Base-by-base conservation (phyloP, 2,797 vertebrate species). In the Champsocephalus esox region DNA sequence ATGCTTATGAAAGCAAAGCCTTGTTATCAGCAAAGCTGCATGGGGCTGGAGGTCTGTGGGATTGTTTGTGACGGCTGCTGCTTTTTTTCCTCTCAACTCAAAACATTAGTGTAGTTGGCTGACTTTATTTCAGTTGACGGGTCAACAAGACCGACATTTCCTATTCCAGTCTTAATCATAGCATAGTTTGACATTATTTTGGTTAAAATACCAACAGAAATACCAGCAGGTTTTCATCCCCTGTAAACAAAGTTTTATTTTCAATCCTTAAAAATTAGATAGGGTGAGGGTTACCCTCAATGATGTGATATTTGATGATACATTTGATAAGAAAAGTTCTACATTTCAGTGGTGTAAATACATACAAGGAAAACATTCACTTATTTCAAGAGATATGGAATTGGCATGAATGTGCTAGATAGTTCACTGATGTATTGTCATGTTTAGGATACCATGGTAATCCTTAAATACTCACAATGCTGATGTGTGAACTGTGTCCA, bases 1-100 rank as follows among this genome's bases (percentile, higher is more conserved):
- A 78, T 51, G 41, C 61, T 74, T 65, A 66, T 50, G 43, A 66
- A 74, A 58, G 62, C 54, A 80, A 71, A 80, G 46, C 55, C 38
- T 63, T 62, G 73, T 73, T 77, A 80, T 71, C 64, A 72, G 68
- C 58, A 73, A 44, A 73, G 73, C 80, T 68, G 54, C 70, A 28
- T 77, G 76, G 43, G 56, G 38, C 28, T 17, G 59, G 7, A 76
- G 48, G 67, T 86, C 71, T 75, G 34, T 70, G 64, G 57, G 60
- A 85, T 66, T 69, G 58, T 46, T 52, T 74, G 65, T 73, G 68
- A 51, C n/a, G 41, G 72, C 48, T 65, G 44, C 62, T 68, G 52
- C 56, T 72, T 63, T 64, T 68, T 74, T 65, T 24, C 50, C 17
- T 58, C 17, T 65, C 60, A 24, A 54, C 28, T 75, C 14, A 17